Conservation (phyloP, 2,113 vertebrate species). For the Pseudois nayaur region DNA sequence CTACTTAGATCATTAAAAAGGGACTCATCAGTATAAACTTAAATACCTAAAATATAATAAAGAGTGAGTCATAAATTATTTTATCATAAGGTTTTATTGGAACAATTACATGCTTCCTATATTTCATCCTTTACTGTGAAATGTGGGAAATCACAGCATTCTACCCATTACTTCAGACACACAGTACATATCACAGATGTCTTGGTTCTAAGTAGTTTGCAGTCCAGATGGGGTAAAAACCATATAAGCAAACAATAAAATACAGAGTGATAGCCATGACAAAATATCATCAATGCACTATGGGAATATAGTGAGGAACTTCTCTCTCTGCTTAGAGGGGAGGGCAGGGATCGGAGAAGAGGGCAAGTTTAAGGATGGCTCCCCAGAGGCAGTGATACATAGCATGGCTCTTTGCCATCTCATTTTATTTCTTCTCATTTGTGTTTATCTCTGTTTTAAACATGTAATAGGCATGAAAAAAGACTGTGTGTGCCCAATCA, state of each 20-base stretch:
- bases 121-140: background rate
- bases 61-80: background rate
- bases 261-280: background rate
- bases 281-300: background rate
- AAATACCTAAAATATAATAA: background rate
- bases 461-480: background rate
- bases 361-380: background rate
- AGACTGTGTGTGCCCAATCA: background rate
- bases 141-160: background rate
- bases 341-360: rapidly evolving
- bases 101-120: background rate
- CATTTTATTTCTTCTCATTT: background rate
- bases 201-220: background rate
- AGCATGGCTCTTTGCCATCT: background rate
- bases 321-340: background rate
- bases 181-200: background rate
- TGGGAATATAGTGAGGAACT: background rate
- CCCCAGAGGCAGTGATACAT: background rate
- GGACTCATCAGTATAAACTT: background rate
- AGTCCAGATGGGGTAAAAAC: background rate
- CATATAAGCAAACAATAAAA: background rate
- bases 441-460: background rate
- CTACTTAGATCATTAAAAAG: constrained; percentile 4
- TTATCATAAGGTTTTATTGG: background rate
- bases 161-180: background rate